phyloP scores from a whole-genome alignment of 1,140 invertebrate genomes.

The Caenorhabditis inopinata region DNA sequence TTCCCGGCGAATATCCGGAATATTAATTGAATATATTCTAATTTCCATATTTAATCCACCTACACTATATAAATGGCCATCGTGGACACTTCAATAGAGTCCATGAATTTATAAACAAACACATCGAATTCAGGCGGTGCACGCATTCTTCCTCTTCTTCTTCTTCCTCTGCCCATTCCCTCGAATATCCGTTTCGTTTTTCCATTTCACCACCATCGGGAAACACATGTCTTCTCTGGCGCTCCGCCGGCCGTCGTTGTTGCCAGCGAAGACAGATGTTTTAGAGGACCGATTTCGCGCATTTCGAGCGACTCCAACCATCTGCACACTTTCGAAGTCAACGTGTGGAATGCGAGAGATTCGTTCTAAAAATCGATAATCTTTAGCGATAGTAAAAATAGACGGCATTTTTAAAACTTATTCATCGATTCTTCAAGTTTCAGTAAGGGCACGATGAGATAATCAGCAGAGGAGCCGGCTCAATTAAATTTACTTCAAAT shows the following conservation, averaged over 20 bases:
- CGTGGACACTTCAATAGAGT: no score
- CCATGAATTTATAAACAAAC: conserved; percentile 23
- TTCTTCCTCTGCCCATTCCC: background rate
- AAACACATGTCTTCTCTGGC: background rate
- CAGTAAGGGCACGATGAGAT: no score
- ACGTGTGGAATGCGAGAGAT: background rate
- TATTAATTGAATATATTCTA: no score
- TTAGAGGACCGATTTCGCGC: background rate
- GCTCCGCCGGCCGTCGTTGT: no score
- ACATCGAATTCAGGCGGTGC: background rate
- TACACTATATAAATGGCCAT: no score
- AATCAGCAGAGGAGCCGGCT: no score
- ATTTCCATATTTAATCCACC: no score
- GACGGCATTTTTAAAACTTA: no score
- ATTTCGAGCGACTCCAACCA: background rate
- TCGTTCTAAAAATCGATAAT: background rate
- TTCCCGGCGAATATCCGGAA: no score
- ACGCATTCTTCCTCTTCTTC: background rate
- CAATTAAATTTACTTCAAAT: no score
- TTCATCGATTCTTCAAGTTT: no score
- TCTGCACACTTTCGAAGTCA: background rate
- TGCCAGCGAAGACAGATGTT: background rate
- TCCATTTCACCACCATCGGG: background rate
- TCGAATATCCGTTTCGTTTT: conserved; percentile 5
- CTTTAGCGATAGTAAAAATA: background rate